Percentiles rank a stretch among this genome's conserved stretches.
phyloP scores from a whole-genome alignment of 2,888 invertebrate genomes.

The Xanthorhoe spadicearia region DNA sequence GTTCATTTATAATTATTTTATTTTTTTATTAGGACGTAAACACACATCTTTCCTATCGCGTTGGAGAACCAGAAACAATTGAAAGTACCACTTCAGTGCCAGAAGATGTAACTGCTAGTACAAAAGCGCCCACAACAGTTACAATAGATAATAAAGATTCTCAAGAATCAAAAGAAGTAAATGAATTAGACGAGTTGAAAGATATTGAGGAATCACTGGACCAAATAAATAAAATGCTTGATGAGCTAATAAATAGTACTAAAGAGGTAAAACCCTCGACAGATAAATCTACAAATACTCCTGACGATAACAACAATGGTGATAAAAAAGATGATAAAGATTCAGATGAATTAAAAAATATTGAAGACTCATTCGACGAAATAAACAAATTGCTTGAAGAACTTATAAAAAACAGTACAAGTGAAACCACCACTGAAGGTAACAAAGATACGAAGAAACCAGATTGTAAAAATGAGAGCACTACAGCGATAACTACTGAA shows the following conservation, averaged over 20 bases:
- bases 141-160: background rate
- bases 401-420: conserved; percentile 14
- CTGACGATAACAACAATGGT: background rate
- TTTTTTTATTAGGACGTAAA: conserved; percentile 22
- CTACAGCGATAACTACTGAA: background rate
- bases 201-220: conserved; percentile 24
- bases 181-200: conserved; percentile 5
- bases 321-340: background rate
- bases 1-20: no score
- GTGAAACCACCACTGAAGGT: background rate
- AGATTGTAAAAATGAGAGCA: background rate
- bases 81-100: conserved; percentile 9
- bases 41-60: conserved; percentile 19
- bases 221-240: conserved; percentile 29
- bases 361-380: conserved; percentile 26
- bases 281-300: background rate
- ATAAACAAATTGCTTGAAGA: conserved; percentile 27
- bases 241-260: background rate
- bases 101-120: conserved; percentile 12
- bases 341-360: conserved; percentile 19
- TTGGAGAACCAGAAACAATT: conserved; percentile 24
- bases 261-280: background rate
- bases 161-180: conserved; percentile 1
- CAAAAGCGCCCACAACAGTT: background rate
- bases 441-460: background rate